Evolutionary conservation across 2,797 vertebrate genomes (phyloP).

Genomic region (Myripristis jacobus): DNA sequence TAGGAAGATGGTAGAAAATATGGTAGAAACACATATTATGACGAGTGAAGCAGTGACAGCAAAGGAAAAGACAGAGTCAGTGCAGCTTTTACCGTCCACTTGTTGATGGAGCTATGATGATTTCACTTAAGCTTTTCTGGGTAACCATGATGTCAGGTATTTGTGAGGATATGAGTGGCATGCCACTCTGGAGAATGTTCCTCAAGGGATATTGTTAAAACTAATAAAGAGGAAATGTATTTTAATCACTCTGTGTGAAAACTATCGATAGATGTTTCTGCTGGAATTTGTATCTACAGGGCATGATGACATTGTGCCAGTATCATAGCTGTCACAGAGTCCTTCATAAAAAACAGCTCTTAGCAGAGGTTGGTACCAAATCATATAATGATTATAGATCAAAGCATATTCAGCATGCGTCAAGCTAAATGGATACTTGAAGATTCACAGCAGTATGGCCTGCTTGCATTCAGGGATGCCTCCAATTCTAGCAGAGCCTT

Average conservation of each 20-base stretch:
- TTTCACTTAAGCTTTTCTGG: constrained; percentile 22
- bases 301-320: constrained; percentile 43
- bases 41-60: constrained; percentile 10
- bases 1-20: not conserved
- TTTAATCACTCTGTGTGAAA: constrained; percentile 40
- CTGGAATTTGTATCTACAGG: constrained; percentile 37
- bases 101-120: constrained; percentile 33
- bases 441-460: no score
- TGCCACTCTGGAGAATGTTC: constrained; percentile 25
- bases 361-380: not conserved
- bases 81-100: constrained; percentile 34
- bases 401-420: no score
- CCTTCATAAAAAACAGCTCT: constrained; percentile 22
- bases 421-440: no score
- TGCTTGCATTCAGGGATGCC: no score
- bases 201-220: constrained; percentile 42
- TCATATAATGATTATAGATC: no score
- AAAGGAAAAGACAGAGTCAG: constrained; percentile 11
- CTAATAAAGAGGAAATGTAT: constrained; percentile 41
- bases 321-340: constrained; percentile 40
- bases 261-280: constrained; percentile 27
- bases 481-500: constrained; percentile 15
- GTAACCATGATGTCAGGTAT: constrained; percentile 15
- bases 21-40: not conserved
- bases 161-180: constrained; percentile 26